A percentile compares a stretch with the other conserved stretches of the same genome.
phyloP scores from a whole-genome alignment of 2,113 vertebrate genomes.

The Sterna hirundo region DNA sequence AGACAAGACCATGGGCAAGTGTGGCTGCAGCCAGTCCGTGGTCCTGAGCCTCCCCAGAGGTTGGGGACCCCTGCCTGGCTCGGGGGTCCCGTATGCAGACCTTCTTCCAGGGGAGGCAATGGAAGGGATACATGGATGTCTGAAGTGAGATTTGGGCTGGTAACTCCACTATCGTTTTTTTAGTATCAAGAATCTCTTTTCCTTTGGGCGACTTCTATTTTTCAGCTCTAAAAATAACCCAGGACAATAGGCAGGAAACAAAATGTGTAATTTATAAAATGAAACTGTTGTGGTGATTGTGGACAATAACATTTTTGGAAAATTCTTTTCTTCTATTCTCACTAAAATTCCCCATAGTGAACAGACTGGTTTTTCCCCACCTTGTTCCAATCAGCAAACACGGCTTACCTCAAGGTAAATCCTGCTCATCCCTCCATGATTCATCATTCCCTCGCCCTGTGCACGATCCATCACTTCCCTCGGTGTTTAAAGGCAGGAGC shows the following conservation, averaged over 20 bases:
- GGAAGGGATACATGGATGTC: fast-evolving
- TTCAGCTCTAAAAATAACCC: not conserved
- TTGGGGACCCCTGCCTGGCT: not conserved
- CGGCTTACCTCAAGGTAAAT: not conserved
- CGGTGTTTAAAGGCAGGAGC: not conserved
- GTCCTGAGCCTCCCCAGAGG: not conserved
- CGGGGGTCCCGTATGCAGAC: fast-evolving
- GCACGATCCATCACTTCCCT: not conserved
- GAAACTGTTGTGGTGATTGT: not conserved
- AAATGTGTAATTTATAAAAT: not conserved
- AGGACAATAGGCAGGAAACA: not conserved
- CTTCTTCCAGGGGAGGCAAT: not conserved
- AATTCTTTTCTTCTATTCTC: not conserved
- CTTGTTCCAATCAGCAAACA: not conserved
- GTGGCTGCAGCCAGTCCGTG: not conserved
- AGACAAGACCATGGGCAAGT: too few relatives aligned
- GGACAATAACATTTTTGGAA: not conserved
- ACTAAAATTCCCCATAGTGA: not conserved
- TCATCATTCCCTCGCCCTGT: not conserved
- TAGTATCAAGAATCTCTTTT: not conserved
- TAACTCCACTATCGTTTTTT: fast-evolving
- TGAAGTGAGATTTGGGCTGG: not conserved
- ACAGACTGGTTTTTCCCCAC: not conserved
- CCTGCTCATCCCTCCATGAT: not conserved
- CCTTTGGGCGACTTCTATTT: not conserved